phyloP scores from a whole-genome alignment of 2,888 invertebrate genomes.

The Chrysolina americana region DNA sequence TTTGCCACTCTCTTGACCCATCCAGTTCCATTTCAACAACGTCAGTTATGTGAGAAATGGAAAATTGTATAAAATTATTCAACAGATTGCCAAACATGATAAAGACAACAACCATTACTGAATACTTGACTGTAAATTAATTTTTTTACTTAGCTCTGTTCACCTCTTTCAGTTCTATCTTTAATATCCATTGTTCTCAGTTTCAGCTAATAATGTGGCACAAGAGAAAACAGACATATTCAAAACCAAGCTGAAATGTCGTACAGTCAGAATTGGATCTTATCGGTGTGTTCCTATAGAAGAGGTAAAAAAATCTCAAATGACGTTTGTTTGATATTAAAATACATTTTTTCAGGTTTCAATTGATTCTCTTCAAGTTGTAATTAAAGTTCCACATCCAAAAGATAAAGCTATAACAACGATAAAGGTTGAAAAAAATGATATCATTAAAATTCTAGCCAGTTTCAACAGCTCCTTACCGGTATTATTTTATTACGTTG shows the following conservation, averaged over 20 bases:
- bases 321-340: conserved; percentile 27
- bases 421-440: conserved; percentile 78
- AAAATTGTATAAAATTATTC: too few relatives aligned
- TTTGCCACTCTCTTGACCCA: too few relatives aligned
- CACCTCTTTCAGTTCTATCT: neutral
- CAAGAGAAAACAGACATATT: conserved; percentile 33
- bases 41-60: too few relatives aligned
- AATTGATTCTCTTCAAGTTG: conserved; percentile 60
- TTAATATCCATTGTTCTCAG: neutral
- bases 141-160: neutral
- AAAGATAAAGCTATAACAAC: conserved; percentile 73
- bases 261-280: conserved; percentile 88
- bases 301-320: conserved; percentile 71
- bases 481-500: conserved; percentile 85
- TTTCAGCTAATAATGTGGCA: conserved; percentile 29
- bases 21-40: too few relatives aligned
- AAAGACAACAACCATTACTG: too few relatives aligned
- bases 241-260: conserved; percentile 70
- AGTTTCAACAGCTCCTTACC: conserved; percentile 85
- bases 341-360: conserved; percentile 56
- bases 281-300: conserved; percentile 84
- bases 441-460: conserved; percentile 82
- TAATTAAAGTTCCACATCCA: conserved; percentile 75
- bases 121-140: too few relatives aligned
- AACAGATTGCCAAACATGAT: too few relatives aligned